phyloP scores from a whole-genome alignment of 2,113 vertebrate species.

The Corynorhinus townsendii region DNA sequence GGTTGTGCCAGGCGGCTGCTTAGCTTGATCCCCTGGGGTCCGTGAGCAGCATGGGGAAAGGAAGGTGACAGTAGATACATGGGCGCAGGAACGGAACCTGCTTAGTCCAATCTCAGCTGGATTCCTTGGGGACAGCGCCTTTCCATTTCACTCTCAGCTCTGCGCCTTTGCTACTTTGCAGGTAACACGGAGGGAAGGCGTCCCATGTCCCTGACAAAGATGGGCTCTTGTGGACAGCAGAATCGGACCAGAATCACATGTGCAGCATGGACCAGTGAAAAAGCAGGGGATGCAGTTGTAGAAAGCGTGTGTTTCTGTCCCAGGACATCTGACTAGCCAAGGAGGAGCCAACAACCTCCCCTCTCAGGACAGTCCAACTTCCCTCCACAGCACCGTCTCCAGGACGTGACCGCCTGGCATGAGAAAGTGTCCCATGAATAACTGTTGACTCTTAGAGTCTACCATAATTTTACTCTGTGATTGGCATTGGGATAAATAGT shows the following conservation, averaged over 20 bases:
- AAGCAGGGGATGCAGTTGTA: not conserved
- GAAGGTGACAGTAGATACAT: fast-evolving
- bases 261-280: fast-evolving
- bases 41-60: not conserved
- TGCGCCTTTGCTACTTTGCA: not conserved
- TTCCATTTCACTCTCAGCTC: not conserved
- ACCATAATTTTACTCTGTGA: not conserved
- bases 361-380: not conserved
- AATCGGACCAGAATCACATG: not conserved
- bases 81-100: not conserved
- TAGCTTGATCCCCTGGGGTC: not conserved
- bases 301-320: not conserved
- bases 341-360: not conserved
- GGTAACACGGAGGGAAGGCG: not conserved
- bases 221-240: not conserved
- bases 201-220: not conserved
- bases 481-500: not conserved
- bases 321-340: not conserved
- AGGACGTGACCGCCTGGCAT: not conserved
- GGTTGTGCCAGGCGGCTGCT: not conserved
- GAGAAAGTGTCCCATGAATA: not conserved
- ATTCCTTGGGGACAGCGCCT: not conserved
- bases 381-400: not conserved
- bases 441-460: not conserved
- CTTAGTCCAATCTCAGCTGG: not conserved